Conservation (phyloP, 2,797 vertebrate species). For the Galago senegalensis region DNA sequence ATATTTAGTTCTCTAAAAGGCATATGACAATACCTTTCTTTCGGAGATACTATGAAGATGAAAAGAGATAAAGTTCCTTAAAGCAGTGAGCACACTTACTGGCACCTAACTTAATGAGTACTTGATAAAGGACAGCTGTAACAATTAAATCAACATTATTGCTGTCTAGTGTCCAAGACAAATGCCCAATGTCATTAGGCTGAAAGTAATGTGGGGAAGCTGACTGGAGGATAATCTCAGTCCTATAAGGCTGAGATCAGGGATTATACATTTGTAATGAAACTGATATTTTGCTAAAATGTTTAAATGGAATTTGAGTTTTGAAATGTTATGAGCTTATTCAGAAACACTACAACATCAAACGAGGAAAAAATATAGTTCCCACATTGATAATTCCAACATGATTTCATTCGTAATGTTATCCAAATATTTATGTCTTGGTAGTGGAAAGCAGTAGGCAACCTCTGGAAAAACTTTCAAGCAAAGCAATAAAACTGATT, state of each 20-base stretch:
- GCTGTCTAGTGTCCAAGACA: slow-evolving; percentile 11
- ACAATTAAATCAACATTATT: slow-evolving; percentile 48
- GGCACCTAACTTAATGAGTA: slow-evolving; percentile 1
- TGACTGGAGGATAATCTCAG: not conserved
- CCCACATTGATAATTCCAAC: slow-evolving; percentile 56
- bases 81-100: not conserved
- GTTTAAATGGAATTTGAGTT: slow-evolving; percentile 41
- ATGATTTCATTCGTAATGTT: slow-evolving; percentile 53
- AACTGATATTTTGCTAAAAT: slow-evolving; percentile 40
- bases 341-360: slow-evolving; percentile 37
- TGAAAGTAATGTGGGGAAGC: not conserved
- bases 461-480: slow-evolving; percentile 42
- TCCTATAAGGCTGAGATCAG: not conserved
- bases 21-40: slow-evolving; percentile 7
- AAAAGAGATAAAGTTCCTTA: slow-evolving; percentile 42
- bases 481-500: slow-evolving; percentile 54
- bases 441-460: not conserved
- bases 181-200: not conserved
- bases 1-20: slow-evolving; percentile 50
- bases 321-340: slow-evolving; percentile 49
- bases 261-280: not conserved
- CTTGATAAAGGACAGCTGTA: slow-evolving; percentile 12
- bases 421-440: slow-evolving; percentile 61
- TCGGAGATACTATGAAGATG: not conserved
- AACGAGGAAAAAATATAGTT: not conserved